Base-by-base conservation (phyloP, 2,797 vertebrate genomes). In the Harpagifer antarcticus region DNA sequence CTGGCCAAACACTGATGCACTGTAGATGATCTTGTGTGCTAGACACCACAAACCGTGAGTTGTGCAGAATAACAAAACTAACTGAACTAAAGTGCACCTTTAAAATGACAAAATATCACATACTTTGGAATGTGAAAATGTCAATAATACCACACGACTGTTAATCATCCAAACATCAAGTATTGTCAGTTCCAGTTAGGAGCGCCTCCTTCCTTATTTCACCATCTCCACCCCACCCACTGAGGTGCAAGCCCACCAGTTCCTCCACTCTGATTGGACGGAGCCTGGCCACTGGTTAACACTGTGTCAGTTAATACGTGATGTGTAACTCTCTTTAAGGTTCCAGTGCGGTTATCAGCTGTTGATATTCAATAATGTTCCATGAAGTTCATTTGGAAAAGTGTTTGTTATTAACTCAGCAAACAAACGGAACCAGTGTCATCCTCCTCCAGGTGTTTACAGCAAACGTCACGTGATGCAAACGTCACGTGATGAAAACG, bases 261-360 rank as follows among this genome's bases (percentile, higher is more conserved):
- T 73, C 55, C 73, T 68, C 12, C 0, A 57, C 69, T 74, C 50
- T 61, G 84, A 91, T 74, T 91, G 86, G 49, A 64, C 15, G 53
- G 40, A 31, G 53, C 64, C 65, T 71, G 62, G 88, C 83, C 82
- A 89, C 81, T 91, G 83, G 88, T 92, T 93, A 93, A 93, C 90
- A 59, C 52, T 14, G 76, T 73, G 50, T 27, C 10, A 0, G 92
- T 93, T 94, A 93, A 93, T 93, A 91, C 5, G 83, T 93, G 44
- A 91, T 88, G 86, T 89, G 87, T 86, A 90, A 92, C 83, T 88
- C 89, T 91, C 90, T 56, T 92, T 86, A 61, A 88, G 88, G 85
- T 92, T 93, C 92, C 90, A 92, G 89, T 93, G 71, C 65, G 53
- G 87, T 88, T 81, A 86, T 86, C 87, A 88, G 76, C 81, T 85